These are phyloP conservation scores for Leptodactylus fuscus DNA, from an alignment of 2,113 vertebrate genomes.

Conservation along the genomic window DNA sequence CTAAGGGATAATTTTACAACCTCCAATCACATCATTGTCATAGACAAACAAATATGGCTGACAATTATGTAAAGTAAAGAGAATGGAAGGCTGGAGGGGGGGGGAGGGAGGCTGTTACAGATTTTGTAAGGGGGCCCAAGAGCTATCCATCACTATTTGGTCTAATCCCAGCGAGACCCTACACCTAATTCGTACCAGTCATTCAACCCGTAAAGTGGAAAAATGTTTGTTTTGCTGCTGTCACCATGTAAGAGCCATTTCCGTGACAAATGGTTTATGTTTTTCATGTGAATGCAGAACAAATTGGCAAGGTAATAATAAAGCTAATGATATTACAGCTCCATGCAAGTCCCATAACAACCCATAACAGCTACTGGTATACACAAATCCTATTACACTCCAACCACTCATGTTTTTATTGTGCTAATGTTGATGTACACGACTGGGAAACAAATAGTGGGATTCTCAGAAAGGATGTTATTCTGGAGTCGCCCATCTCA, in stretches of 20 bases:
- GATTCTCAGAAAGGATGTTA: constrained; percentile 22
- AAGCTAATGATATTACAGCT: neutral
- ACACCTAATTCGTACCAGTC: no score
- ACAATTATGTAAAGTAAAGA: no score
- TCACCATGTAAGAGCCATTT: neutral
- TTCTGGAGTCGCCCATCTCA: neutral
- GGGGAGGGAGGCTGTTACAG: no score
- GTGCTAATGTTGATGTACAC: neutral
- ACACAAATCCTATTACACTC: neutral
- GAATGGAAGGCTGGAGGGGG: no score
- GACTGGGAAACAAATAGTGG: constrained; percentile 1
- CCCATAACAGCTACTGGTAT: no score
- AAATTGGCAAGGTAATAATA: constrained; percentile 16
- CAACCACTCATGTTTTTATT: constrained; percentile 1
- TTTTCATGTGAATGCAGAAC: neutral
- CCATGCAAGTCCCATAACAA: neutral
- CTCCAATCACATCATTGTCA: no score
- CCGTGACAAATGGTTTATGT: neutral
- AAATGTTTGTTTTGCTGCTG: neutral
- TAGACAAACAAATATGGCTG: no score
- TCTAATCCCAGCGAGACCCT: no score
- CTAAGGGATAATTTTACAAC: no score
- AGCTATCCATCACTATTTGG: no score
- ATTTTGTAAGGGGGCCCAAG: no score
- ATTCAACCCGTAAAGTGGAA: neutral